Conservation (phyloP, 2,113 vertebrate genomes). For the Labrus mixtus region DNA sequence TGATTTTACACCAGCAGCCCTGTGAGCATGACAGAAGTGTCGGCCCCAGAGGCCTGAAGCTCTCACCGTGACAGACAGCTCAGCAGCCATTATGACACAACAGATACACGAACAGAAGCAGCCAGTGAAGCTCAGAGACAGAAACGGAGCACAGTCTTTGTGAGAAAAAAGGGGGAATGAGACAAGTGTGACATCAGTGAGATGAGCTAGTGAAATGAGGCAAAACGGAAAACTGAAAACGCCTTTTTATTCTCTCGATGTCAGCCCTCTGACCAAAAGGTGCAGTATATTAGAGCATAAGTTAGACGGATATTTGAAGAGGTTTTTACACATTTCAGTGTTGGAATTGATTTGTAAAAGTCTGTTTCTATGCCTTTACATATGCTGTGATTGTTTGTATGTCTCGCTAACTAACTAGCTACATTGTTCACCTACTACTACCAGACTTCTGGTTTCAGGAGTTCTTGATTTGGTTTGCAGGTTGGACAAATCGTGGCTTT, state of each 20-base stretch:
- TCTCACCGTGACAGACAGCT: constrained; percentile 54
- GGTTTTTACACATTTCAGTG: too few species aligned
- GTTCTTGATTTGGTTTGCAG: too few species aligned
- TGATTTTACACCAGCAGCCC: constrained; percentile 48
- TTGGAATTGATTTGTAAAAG: too few species aligned
- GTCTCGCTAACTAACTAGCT: too few species aligned
- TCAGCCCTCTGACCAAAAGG: not conserved
- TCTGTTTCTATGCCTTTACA: too few species aligned
- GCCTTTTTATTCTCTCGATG: not conserved
- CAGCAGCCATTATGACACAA: constrained; percentile 48
- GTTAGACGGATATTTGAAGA: not conserved
- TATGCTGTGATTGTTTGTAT: too few species aligned
- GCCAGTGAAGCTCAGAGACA: constrained; percentile 37
- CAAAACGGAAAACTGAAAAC: not conserved
- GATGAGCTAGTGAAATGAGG: constrained; percentile 12
- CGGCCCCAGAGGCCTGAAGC: constrained; percentile 28
- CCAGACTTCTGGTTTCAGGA: too few species aligned
- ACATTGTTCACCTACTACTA: too few species aligned
- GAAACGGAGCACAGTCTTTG: not conserved
- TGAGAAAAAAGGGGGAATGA: not conserved
- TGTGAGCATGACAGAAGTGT: constrained; percentile 39
- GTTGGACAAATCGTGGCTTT: too few species aligned
- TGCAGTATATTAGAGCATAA: not conserved
- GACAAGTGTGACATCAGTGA: constrained; percentile 8
- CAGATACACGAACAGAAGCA: constrained; percentile 31